Evolutionary conservation across 2,888 invertebrate species (phyloP), one percentile per base, ranked within the genome.

Genomic region (Ganaspis brasiliensis): DNA sequence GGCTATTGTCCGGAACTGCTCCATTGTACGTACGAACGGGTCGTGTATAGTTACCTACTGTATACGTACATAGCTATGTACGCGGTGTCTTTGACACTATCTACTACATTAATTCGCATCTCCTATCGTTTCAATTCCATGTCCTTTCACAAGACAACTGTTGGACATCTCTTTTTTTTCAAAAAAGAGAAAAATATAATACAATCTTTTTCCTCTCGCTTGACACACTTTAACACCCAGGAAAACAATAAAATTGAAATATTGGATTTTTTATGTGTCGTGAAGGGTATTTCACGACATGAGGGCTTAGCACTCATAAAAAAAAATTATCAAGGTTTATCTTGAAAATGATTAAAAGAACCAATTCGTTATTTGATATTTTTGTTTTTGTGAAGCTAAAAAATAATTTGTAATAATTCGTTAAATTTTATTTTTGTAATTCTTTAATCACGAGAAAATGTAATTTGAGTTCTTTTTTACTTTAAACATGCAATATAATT

Each of bases 1-100:
- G 86, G 87, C 89, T 90, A 90, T 90, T 90, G 89, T 90, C 87
- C 88, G 87, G 83, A 87, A 85, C 87, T 86, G 86, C 85, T 84
- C 87, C 83, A 88, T 89, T 88, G 88, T 88, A 81, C 86, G 83
- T 67, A 67, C 40, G 40, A 67, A 37, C 56, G 70, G 70, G 57
- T 56, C 52, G 75, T 40, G 59, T 56, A 37, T 56, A 70, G 56
- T 71, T 75, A 70, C 56, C 57, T 45, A 45, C 37, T 67, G 9
- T 56, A 49, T 26, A 52, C 67, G 55, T 74, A 67, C 37, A 55
- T 49, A 55, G 35, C 37, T 67, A 52, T 67, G 59, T 59, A 55
- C 74, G 12, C 63, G 52, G 63, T 74, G 74, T 67, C 74, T 67
- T 52, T 74, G 74, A 74, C 74, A 59, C 73, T 73, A 73, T 73